A percentile compares a stretch with the other conserved stretches of the same genome.
phyloP scores from a whole-genome alignment of 1,140 invertebrate genomes.

The Goniozus legneri region DNA sequence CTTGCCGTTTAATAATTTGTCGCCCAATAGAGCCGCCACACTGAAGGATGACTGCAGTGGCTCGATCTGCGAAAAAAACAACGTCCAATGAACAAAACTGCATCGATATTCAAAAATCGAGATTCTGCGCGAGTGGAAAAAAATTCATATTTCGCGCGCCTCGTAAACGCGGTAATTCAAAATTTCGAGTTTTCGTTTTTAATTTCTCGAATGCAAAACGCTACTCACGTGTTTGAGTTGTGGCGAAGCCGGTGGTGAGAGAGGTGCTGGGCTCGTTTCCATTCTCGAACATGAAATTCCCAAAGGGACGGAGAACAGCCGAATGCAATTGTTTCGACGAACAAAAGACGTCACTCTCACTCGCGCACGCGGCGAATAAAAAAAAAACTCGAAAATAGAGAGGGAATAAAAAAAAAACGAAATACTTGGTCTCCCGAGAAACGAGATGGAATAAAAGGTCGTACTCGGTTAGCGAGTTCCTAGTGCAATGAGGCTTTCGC shows the following conservation, averaged over 20 bases:
- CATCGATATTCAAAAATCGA: not conserved
- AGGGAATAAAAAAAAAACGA: conserved; percentile 15
- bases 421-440: conserved; percentile 18
- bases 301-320: no score
- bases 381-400: conserved; percentile 4
- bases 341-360: no score
- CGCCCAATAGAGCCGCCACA: conserved; percentile 44
- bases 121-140: not conserved
- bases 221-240: conserved; percentile 56
- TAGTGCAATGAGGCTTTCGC: conserved; percentile 42
- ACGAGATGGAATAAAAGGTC: conserved; percentile 11
- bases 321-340: no score
- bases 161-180: conserved; percentile 28
- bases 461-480: no score
- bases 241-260: conserved; percentile 61
- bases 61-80: conserved; percentile 36
- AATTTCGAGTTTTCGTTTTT: not conserved
- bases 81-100: not conserved
- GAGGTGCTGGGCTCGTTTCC: conserved; percentile 36
- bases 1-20: conserved; percentile 26
- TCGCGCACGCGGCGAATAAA: not conserved
- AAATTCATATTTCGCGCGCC: conserved; percentile 33
- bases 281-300: no score
- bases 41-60: conserved; percentile 46
- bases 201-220: conserved; percentile 1